Conservation (phyloP, 2,888 invertebrate genomes). For the Microdon myrmicae region DNA sequence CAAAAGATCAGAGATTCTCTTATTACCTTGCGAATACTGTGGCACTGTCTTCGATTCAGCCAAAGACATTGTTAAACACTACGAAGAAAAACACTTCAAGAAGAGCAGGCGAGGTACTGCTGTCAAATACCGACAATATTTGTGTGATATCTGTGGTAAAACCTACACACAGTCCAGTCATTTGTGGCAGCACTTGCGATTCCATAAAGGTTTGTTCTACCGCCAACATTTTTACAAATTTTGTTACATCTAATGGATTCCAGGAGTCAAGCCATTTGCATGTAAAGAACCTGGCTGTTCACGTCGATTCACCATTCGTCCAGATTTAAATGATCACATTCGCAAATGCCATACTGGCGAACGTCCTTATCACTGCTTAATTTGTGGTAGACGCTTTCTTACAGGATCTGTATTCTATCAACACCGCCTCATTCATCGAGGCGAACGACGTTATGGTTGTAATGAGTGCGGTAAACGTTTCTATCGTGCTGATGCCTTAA, state of each 20-base stretch:
- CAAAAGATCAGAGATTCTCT: conserved; percentile 52
- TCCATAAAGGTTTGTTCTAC: conserved; percentile 70
- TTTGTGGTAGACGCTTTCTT: conserved; percentile 72
- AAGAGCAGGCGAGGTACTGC: conserved; percentile 67
- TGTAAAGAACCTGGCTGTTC: conserved; percentile 72
- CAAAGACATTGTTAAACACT: conserved; percentile 66
- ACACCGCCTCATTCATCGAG: conserved; percentile 73
- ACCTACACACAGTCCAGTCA: conserved; percentile 74
- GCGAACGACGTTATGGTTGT: conserved; percentile 73
- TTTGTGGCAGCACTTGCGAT: conserved; percentile 74
- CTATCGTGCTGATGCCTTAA: conserved; percentile 73
- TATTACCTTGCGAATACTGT: conserved; percentile 64
- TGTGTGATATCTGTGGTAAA: conserved; percentile 73
- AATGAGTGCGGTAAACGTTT: conserved; percentile 74
- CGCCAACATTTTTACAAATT: not conserved
- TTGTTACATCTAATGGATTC: conserved; percentile 10
- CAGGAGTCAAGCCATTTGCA: conserved; percentile 73
- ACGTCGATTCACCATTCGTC: conserved; percentile 73
- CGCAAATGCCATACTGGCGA: conserved; percentile 75
- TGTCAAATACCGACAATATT: conserved; percentile 66
- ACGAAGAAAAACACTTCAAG: conserved; percentile 70
- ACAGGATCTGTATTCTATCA: conserved; percentile 75
- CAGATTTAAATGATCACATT: conserved; percentile 73
- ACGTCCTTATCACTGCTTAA: conserved; percentile 72
- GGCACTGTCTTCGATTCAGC: conserved; percentile 59